Conservation (phyloP, 2,888 invertebrate genomes). For the Caenorhabditis wallacei region DNA sequence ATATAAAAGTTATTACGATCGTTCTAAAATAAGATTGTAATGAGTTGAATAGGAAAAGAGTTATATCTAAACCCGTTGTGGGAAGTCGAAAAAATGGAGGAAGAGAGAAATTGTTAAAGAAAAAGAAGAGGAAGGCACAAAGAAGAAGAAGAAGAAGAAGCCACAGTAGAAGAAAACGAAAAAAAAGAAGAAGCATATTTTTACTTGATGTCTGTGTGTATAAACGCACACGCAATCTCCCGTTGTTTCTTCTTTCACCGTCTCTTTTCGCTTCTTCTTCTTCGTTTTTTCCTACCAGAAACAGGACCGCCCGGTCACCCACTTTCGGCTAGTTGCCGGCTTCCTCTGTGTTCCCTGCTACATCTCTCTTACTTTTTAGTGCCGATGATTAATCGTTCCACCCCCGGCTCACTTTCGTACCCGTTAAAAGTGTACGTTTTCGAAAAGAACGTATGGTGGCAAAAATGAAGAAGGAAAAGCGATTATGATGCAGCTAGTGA, state of each 20-base stretch:
- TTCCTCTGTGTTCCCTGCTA: slow-evolving; percentile 34
- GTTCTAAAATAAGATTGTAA: too few relatives aligned
- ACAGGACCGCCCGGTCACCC: slow-evolving; percentile 44
- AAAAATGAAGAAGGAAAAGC: not conserved
- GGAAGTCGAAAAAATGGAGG: slow-evolving; percentile 27
- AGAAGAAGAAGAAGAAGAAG: slow-evolving; percentile 24
- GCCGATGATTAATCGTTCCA: slow-evolving; percentile 43
- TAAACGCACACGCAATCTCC: slow-evolving; percentile 61
- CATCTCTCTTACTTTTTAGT: slow-evolving; percentile 22
- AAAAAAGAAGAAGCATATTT: slow-evolving; percentile 58
- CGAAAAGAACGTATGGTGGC: not conserved
- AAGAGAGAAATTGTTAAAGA: slow-evolving; percentile 14
- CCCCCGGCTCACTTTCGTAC: slow-evolving; percentile 15
- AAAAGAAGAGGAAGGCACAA: slow-evolving; percentile 25
- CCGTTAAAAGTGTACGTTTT: slow-evolving; percentile 29
- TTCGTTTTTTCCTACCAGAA: slow-evolving; percentile 21
- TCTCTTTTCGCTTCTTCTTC: slow-evolving; percentile 1
- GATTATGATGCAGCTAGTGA: not conserved
- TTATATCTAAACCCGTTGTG: slow-evolving; percentile 41
- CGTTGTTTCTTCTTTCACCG: slow-evolving; percentile 53
- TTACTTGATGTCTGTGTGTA: slow-evolving; percentile 58
- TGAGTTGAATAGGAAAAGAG: not conserved
- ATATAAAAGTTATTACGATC: too few relatives aligned
- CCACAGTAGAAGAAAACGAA: slow-evolving; percentile 21
- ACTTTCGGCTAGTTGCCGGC: slow-evolving; percentile 32